Evolutionary conservation across 1,140 invertebrate species (phyloP), one percentile per base, ranked within the genome.

Genomic region (Xylocopa sonorina): DNA sequence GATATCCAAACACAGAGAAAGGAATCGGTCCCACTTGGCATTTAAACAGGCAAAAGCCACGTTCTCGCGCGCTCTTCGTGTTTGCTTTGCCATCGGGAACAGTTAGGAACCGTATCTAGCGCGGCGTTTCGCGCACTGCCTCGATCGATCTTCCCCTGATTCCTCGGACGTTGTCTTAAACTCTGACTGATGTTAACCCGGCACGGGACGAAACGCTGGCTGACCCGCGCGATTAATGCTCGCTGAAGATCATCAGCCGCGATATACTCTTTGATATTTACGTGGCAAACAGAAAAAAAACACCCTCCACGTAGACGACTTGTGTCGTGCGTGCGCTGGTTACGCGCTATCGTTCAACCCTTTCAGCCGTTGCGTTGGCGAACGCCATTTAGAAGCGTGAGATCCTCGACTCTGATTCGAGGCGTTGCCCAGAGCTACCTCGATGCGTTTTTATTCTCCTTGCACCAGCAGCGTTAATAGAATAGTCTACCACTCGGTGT

Each of bases 191-290:
- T 68, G 64, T 71, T 80, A 78, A 81, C 66, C n/a, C 2, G 29
- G 46, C 69, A 60, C 53, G 76, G 72, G 72, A 84, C 71, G 76
- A 72, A 29, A 46, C 18, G 29, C 46, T 53, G 46, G 34, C 34
- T 50, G 57, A 82, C 76, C 76, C 79, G n/a, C 34, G 71, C 83
- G 71, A 84, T 84, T 83, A 80, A 83, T 83, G 71, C 6, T 55
- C 41, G 24, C 55, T n/a, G 21, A 7, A 62, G 76, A 78, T 78
- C 67, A 7, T 5, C 7, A 12, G 7, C 43, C 21, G 32, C 43
- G 76, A 78, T 78, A 78, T 51, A 24, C 7, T n/a, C n/a, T n/a
- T n/a, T 38, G 64, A 77, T 68, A n/a, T n/a, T n/a, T n/a, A 68
- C 32, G 6, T 16, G 24, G 9, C 12, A 53, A 71, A 78, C 48